Evolutionary conservation across 2,797 vertebrate genomes (phyloP), one percentile per base, ranked within the genome.

Genomic region (Hydrolagus colliei): DNA sequence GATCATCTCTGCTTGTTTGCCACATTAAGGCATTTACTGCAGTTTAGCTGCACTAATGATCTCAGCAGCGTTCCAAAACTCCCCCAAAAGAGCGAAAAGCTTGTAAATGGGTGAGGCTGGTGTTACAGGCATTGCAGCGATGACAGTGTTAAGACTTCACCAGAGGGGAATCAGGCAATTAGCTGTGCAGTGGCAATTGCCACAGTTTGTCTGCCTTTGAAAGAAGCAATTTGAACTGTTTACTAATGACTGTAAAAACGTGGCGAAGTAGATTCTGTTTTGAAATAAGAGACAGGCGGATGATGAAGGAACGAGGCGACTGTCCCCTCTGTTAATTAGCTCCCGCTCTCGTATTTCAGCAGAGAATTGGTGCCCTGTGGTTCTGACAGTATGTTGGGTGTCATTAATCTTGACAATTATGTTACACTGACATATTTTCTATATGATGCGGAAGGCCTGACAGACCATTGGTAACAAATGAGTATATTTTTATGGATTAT

Each of bases 351-450:
- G 8, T 18, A 84, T 84, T 84, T 84, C 79, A 84, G 16, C 9
- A 18, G 16, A 71, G 1, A 52, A 71, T 84, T 84, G 41, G 32
- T 71, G 32, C 79, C 68, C 4, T 52, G 65, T 41, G 2, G 16
- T 32, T 68, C 27, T 12, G 20, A 61, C 11, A 18, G 14, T 82
- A n/a, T 77, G 41, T 11, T 63, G n/a, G 78, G 2, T 82, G 13
- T 68, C 63, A 67, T 67, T 71, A 84, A 52, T 68, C 79, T 71
- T 18, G 16, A 82, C 79, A 82, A 20, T 84, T 41, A 82, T 68
- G 65, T 80, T 80, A 65, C 65, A 22, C 22, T 27, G 62, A 35
- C 63, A 14, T 67, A 35, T 80, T 80, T 63, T 79, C 12, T 79
- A 9, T 18, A 13, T 32, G 61, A 73, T 27, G 12, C 16, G 32